phyloP scores from a whole-genome alignment of 1,140 invertebrate species.

The Lasioglossum baleicum region DNA sequence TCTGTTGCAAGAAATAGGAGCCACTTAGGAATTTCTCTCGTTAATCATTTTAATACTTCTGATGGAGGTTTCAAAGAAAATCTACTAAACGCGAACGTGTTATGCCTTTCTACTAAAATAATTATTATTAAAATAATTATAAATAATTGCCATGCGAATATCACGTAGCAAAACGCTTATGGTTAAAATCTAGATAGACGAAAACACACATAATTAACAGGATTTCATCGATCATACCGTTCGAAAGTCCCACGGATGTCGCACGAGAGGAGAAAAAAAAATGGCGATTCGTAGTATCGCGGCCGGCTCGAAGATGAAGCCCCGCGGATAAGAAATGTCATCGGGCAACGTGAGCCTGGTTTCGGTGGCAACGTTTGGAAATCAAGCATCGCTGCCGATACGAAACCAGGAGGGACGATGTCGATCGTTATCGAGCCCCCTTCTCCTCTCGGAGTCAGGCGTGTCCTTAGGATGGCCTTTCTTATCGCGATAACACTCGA shows the following conservation, averaged over 20 bases:
- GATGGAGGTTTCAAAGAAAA: too few relatives aligned
- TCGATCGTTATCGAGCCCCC: conserved; percentile 54
- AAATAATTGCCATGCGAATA: too few relatives aligned
- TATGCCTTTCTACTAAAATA: too few relatives aligned
- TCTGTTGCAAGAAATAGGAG: too few relatives aligned
- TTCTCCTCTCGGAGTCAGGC: conserved; percentile 58
- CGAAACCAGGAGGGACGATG: conserved; percentile 36
- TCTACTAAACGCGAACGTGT: too few relatives aligned
- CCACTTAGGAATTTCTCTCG: too few relatives aligned
- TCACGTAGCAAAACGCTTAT: too few relatives aligned
- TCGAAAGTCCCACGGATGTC: not conserved
- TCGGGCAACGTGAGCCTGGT: conserved; percentile 5
- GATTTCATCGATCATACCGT: not conserved
- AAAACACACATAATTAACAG: not conserved
- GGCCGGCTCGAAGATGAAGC: not conserved
- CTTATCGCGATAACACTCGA: conserved; percentile 73
- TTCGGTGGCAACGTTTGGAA: conserved; percentile 53
- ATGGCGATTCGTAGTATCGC: too few relatives aligned
- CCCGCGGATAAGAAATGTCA: conserved; percentile 22
- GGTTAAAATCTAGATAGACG: too few relatives aligned
- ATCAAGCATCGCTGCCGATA: conserved; percentile 46
- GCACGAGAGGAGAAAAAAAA: not conserved
- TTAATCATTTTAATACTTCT: too few relatives aligned
- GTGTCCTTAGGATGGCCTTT: conserved; percentile 78
- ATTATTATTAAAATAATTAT: too few relatives aligned